These are phyloP conservation scores for Formicarius rufipectus DNA, from an alignment of 2,113 vertebrate species.

Conservation along the genomic window DNA sequence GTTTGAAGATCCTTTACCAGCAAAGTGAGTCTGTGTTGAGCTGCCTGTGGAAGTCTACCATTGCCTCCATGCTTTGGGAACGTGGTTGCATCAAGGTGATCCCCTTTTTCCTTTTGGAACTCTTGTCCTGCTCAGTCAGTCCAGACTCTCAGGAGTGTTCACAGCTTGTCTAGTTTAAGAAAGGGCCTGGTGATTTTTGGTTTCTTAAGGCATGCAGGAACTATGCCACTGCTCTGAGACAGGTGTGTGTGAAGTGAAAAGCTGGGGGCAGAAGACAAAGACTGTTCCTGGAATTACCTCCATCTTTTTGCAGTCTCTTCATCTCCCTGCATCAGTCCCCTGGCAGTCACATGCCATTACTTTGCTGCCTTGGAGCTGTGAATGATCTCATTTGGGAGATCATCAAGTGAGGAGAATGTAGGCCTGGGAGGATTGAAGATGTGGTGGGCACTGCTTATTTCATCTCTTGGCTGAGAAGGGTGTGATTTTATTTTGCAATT, in stretches of 20 bases:
- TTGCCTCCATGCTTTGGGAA: neutral
- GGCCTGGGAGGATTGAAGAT: neutral
- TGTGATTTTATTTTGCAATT: neutral
- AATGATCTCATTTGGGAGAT: neutral
- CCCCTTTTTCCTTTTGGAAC: neutral
- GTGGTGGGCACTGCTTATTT: neutral
- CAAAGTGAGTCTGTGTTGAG: neutral
- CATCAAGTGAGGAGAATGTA: neutral
- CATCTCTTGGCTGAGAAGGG: neutral
- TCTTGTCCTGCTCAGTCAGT: neutral
- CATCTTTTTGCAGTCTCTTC: neutral
- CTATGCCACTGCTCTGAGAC: neutral
- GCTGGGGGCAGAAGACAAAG: neutral
- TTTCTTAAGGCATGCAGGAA: neutral
- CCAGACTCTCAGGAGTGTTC: neutral
- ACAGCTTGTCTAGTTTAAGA: neutral
- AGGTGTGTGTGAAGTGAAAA: neutral
- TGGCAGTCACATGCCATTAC: neutral
- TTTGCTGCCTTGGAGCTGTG: neutral
- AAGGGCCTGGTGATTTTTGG: neutral
- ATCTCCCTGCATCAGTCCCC: neutral
- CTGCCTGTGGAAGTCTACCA: neutral
- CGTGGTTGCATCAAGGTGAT: neutral
- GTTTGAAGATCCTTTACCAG: slow-evolving; percentile 17
- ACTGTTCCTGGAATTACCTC: neutral